phyloP scores from a whole-genome alignment of 2,888 invertebrate species.

The Erpobdella octoculata region DNA sequence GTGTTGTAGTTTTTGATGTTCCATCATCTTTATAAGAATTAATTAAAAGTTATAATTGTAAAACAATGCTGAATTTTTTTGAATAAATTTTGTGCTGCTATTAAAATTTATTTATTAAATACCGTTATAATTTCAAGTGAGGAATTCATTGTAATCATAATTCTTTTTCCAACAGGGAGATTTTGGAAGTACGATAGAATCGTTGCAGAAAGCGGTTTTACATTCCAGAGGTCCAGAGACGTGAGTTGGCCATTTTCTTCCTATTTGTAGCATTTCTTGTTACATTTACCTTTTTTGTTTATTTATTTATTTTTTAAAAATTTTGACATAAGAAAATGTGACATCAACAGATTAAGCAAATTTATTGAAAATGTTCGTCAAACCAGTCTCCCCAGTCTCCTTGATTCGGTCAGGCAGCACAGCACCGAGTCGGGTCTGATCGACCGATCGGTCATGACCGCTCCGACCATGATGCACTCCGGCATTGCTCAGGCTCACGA shows the following conservation, averaged over 20 bases:
- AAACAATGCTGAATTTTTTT: no score
- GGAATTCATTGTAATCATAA: background rate
- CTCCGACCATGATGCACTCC: slow-evolving; percentile 72
- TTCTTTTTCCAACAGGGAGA: slow-evolving; percentile 58
- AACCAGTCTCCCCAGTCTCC: slow-evolving; percentile 62
- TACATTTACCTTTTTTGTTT: no score
- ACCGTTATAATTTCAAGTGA: no score
- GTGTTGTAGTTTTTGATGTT: background rate
- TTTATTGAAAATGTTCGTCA: no score
- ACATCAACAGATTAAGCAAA: no score
- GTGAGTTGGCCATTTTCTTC: slow-evolving; percentile 53
- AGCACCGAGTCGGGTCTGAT: slow-evolving; percentile 65
- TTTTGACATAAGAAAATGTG: no score
- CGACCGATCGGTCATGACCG: slow-evolving; percentile 62
- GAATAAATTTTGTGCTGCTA: no score
- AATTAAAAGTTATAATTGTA: no score
- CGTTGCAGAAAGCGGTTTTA: slow-evolving; percentile 66
- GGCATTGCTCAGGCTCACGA: slow-evolving; percentile 79
- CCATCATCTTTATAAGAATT: background rate
- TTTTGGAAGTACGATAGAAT: slow-evolving; percentile 76
- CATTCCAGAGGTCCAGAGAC: slow-evolving; percentile 71
- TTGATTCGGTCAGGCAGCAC: slow-evolving; percentile 68
- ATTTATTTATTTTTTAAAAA: no score
- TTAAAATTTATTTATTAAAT: no score
- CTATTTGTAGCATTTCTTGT: no score